phyloP scores from a whole-genome alignment of 2,888 invertebrate genomes.

The Ophraella communa region DNA sequence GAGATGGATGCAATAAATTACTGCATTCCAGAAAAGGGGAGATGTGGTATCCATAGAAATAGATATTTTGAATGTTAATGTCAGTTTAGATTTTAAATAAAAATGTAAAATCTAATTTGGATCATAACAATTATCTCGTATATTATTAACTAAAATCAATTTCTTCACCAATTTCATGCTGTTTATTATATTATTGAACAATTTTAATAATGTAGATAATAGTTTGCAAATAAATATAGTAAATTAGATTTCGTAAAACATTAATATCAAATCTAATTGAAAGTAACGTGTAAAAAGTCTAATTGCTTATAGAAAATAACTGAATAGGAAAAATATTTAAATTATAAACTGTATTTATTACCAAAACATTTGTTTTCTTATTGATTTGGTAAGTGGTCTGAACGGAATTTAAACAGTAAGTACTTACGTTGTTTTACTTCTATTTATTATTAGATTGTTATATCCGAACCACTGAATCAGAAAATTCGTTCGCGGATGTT shows the following conservation, averaged over 20 bases:
- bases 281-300: neutral
- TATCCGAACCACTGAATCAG: constrained; percentile 17
- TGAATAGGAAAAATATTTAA: neutral
- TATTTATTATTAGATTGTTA: constrained; percentile 17
- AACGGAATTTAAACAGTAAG: constrained; percentile 14
- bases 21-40: too few relatives aligned
- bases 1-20: too few relatives aligned
- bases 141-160: too few relatives aligned
- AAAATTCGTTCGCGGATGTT: constrained; percentile 10
- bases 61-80: too few relatives aligned
- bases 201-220: neutral
- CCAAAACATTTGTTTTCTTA: neutral
- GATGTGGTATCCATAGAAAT: too few relatives aligned
- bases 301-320: neutral
- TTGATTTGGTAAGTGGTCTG: constrained; percentile 17
- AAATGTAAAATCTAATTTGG: too few relatives aligned
- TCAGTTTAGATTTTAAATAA: too few relatives aligned
- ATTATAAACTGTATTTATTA: constrained; percentile 3
- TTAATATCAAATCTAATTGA: neutral
- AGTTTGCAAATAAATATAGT: too few relatives aligned
- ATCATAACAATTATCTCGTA: too few relatives aligned
- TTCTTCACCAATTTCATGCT: too few relatives aligned
- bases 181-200: neutral
- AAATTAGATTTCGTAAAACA: neutral
- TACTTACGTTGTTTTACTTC: constrained; percentile 9